These are phyloP conservation scores for Papilio polyxenes DNA, from an alignment of 1,140 invertebrate genomes.

Conservation along the genomic window DNA sequence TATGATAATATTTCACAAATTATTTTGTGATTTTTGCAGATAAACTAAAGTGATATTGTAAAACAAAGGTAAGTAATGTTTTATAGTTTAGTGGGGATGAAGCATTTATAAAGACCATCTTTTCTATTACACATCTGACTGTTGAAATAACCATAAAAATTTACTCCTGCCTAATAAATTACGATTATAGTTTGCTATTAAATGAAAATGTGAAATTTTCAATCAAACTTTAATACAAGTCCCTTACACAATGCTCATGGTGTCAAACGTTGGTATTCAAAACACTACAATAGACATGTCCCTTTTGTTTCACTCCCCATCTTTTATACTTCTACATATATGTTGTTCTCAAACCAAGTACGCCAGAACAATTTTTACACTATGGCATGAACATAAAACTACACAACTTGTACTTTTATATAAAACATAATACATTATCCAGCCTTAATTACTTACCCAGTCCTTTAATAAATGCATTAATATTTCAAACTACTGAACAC, in stretches of 20 bases:
- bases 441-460: too few relatives aligned
- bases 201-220: neutral
- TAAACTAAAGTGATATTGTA: too few relatives aligned
- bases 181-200: neutral
- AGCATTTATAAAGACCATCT: neutral
- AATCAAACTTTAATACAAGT: neutral
- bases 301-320: slow-evolving; percentile 10
- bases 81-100: neutral
- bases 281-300: slow-evolving; percentile 3
- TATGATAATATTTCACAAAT: too few relatives aligned
- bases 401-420: neutral
- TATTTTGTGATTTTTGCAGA: too few relatives aligned
- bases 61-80: neutral
- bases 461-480: too few relatives aligned
- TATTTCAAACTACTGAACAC: too few relatives aligned
- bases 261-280: neutral
- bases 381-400: neutral
- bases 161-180: neutral
- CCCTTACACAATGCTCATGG: neutral
- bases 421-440: slow-evolving; percentile 6
- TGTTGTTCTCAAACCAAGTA: neutral
- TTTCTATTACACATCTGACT: neutral
- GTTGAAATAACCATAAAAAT: neutral
- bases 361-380: neutral
- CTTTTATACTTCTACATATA: neutral